A percentile compares a stretch with the other conserved stretches of the same genome.
phyloP scores from a whole-genome alignment of 2,113 vertebrate species.

The Vulpes lagopus region DNA sequence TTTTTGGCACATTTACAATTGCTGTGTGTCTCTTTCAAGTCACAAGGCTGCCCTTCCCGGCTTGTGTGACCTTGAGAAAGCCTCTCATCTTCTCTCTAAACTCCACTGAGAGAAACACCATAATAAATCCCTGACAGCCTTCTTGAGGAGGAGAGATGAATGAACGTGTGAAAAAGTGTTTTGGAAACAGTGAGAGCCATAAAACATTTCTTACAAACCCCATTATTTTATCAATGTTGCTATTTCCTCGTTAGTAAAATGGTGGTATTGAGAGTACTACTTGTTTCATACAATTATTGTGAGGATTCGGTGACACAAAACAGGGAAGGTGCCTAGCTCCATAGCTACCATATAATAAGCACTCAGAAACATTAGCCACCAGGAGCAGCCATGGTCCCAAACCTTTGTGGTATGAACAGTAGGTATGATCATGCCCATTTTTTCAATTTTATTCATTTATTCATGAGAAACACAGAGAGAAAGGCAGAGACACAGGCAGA shows the following conservation, averaged over 20 bases:
- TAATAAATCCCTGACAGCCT: background rate
- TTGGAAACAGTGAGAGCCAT: background rate
- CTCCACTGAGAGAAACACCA: background rate
- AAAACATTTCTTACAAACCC: background rate
- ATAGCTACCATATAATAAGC: rapidly evolving
- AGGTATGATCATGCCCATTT: background rate
- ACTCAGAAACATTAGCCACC: too few relatives aligned
- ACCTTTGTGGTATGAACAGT: rapidly evolving
- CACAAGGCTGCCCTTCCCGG: background rate
- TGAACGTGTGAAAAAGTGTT: background rate
- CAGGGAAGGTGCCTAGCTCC: background rate
- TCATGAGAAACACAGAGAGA: too few relatives aligned
- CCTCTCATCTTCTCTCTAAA: background rate
- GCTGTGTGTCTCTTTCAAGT: background rate
- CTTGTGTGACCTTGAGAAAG: background rate
- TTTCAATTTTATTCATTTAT: too few relatives aligned
- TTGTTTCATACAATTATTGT: background rate
- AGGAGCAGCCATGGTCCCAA: too few relatives aligned
- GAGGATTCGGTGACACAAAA: background rate
- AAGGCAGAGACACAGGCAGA: too few relatives aligned
- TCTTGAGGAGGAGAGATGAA: background rate
- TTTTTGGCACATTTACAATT: background rate
- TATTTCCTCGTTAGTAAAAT: background rate
- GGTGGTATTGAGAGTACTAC: background rate
- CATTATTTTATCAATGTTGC: too few relatives aligned